Evolutionary conservation across 2,888 invertebrate genomes (phyloP), one percentile per base, ranked within the genome.

Genomic region (Lasioglossum zephyrum): DNA sequence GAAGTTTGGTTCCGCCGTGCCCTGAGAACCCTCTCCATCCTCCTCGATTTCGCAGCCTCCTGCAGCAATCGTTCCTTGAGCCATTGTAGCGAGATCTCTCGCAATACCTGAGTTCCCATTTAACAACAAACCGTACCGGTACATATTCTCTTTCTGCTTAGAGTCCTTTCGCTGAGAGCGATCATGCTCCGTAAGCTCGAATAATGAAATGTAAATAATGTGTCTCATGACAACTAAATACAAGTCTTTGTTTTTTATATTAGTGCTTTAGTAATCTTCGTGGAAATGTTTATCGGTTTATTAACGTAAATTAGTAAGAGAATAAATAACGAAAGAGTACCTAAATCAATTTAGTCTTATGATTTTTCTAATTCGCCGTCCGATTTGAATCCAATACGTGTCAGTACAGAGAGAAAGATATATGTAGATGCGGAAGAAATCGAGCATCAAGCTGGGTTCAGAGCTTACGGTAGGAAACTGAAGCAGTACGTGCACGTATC

Each of bases 61-160:
- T 89, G 94, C 89, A 88, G 92, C 94, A 92, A 92, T 93, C 88
- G 94, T 94, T 91, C 94, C 94, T 91, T 93, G 93, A 88, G 93
- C 93, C 95, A 95, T 94, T 92, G 94, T 94, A 93, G 94, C 94
- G 90, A 95, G 94, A 93, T 95, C 95, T 92, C 95, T 95, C 85
- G 95, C 95, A 93, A 95, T 94, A 92, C 95, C 95, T 95, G 94
- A 92, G 94, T 94, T 93, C 88, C 90, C 89, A 91, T 92, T 91
- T 81, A 90, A 92, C 93, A 92, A 93, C 85, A 92, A 90, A 89
- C 90, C 90, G 92, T 91, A 91, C 91, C 92, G 90, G 81, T 86
- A 86, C 87, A 86, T 89, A 87, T 85, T 86, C 79, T 87, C 77
- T 86, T 82, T 87, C 77, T 81, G 81, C 78, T 81, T 83, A 87